Percentiles rank a stretch among this genome's conserved stretches.
phyloP scores from a whole-genome alignment of 2,888 invertebrate species.

The Cosmorhoe ocellata region DNA sequence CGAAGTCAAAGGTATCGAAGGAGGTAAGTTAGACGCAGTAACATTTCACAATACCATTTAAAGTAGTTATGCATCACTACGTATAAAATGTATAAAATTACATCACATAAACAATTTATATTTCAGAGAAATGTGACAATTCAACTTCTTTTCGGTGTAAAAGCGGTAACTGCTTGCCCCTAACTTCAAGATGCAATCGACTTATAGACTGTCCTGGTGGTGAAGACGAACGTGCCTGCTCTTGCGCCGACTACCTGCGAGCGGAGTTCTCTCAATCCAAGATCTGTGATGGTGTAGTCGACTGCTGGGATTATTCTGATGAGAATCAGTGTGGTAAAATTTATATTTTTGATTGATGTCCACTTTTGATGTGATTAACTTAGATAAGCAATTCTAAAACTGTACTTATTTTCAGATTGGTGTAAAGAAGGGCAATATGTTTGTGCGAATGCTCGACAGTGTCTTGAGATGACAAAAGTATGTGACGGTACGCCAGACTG shows the following conservation, averaged over 20 bases:
- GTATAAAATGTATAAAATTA: no score
- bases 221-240: conserved; percentile 87
- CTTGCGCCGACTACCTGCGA: conserved; percentile 88
- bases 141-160: conserved; percentile 82
- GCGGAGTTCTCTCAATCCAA: conserved; percentile 87
- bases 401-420: conserved; percentile 82
- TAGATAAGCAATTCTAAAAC: no score
- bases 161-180: conserved; percentile 85
- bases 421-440: conserved; percentile 87
- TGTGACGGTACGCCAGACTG: conserved; percentile 89
- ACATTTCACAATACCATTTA: no score
- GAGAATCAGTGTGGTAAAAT: conserved; percentile 88
- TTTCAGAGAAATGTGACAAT: conserved; percentile 69
- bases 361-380: no score
- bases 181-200: conserved; percentile 87
- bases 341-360: no score
- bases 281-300: conserved; percentile 90
- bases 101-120: background rate
- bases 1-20: conserved; percentile 41
- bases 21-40: conserved; percentile 45
- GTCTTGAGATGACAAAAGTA: conserved; percentile 84
- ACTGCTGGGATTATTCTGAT: conserved; percentile 91
- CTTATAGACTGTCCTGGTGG: conserved; percentile 87
- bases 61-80: no score
- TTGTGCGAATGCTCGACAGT: conserved; percentile 87